phyloP scores from a whole-genome alignment of 2,113 vertebrate species.

The Corydoras sp. region DNA sequence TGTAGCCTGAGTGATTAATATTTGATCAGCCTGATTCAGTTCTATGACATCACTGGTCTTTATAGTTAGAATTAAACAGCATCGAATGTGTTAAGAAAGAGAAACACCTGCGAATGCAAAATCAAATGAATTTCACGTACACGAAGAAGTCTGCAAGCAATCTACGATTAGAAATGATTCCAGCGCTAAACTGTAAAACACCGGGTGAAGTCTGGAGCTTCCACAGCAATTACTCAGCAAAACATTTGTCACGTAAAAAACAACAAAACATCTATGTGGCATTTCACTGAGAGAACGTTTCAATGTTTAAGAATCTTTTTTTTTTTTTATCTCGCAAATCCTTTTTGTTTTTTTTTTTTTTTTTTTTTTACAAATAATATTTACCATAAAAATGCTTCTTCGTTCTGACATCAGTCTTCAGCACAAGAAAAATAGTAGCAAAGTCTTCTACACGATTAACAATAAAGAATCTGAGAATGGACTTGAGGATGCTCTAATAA shows the following conservation, averaged over 20 bases:
- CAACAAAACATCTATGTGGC: conserved; percentile 23
- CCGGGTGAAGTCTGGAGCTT: too few species aligned
- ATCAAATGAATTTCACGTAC: conserved; percentile 43
- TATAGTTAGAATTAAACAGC: too few species aligned
- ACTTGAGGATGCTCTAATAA: conserved; percentile 36
- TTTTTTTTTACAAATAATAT: conserved; percentile 39
- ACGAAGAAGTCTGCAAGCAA: conserved; percentile 39
- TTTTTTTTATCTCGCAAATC: too few species aligned
- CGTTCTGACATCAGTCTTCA: conserved; percentile 45
- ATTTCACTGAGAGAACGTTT: conserved; percentile 20
- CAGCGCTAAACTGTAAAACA: too few species aligned
- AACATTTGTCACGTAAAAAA: conserved; percentile 16
- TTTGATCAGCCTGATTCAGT: too few species aligned
- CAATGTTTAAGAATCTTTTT: conserved; percentile 40
- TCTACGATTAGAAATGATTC: neutral
- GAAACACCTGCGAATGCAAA: neutral
- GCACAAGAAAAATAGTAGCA: conserved; percentile 61
- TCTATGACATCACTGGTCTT: too few species aligned
- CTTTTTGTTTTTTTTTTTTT: conserved; percentile 13
- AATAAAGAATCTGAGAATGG: conserved; percentile 54
- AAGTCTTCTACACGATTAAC: conserved; percentile 62
- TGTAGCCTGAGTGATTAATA: too few species aligned
- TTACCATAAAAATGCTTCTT: conserved; percentile 43
- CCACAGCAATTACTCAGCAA: conserved; percentile 4
- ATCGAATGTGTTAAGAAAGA: too few species aligned